phyloP scores from a whole-genome alignment of 2,888 invertebrate genomes.

The Pseudanteris insignis region DNA sequence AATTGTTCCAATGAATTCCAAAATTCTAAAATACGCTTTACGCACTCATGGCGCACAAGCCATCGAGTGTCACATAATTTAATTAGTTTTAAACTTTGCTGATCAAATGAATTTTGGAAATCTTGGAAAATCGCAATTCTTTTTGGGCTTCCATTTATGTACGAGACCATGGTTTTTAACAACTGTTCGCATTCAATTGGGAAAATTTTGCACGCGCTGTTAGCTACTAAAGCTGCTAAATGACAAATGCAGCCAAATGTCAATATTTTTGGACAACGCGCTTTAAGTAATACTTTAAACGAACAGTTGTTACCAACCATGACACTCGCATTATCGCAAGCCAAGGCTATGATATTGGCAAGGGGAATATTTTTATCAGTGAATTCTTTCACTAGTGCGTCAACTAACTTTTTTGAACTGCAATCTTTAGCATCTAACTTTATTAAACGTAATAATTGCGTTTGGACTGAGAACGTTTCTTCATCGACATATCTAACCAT shows the following conservation, averaged over 20 bases:
- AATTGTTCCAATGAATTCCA: constrained; percentile 5
- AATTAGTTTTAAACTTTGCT: neutral
- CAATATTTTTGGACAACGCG: constrained; percentile 3
- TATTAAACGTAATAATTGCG: constrained; percentile 2
- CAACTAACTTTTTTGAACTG: neutral
- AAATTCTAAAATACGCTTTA: constrained; percentile 7
- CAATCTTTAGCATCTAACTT: constrained; percentile 3
- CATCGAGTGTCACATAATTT: constrained; percentile 14
- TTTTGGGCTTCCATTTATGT: constrained; percentile 9
- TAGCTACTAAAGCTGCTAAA: constrained; percentile 32
- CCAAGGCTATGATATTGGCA: neutral
- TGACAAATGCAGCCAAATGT: constrained; percentile 14
- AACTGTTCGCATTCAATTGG: constrained; percentile 17
- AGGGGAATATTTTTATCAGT: neutral
- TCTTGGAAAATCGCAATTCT: constrained; percentile 1
- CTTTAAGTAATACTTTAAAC: constrained; percentile 25
- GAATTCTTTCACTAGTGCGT: neutral
- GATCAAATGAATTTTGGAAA: constrained; percentile 17
- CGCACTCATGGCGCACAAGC: constrained; percentile 4
- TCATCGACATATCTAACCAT: neutral
- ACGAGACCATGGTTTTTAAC: constrained; percentile 1
- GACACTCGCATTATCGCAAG: constrained; percentile 4
- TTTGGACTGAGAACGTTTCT: neutral
- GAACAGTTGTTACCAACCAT: constrained; percentile 10
- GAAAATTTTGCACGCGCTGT: constrained; percentile 10